These are phyloP conservation scores for Bhutanitis thaidina DNA, from an alignment of 2,888 invertebrate genomes.

Conservation along the genomic window DNA sequence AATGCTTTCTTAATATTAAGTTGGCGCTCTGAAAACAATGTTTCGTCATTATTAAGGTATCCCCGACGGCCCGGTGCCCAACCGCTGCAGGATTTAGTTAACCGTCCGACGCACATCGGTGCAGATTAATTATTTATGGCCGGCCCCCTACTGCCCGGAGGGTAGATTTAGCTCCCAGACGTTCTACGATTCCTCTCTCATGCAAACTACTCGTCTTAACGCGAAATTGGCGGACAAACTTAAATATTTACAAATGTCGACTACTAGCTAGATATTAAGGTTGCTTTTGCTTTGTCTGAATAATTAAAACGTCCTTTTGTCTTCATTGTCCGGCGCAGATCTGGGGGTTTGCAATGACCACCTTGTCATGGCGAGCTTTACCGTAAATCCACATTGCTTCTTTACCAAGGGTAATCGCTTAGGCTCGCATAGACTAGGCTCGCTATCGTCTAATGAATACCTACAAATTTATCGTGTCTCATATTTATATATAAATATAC, in stretches of 20 bases:
- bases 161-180: constrained; percentile 74
- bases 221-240: constrained; percentile 64
- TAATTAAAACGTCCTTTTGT: constrained; percentile 75
- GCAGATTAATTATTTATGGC: constrained; percentile 78
- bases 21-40: constrained; percentile 36
- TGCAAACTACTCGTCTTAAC: constrained; percentile 76
- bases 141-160: constrained; percentile 54
- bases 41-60: constrained; percentile 31
- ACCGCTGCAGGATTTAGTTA: constrained; percentile 64
- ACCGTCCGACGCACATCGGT: constrained; percentile 65
- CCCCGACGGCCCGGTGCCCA: constrained; percentile 35
- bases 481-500: constrained; percentile 5
- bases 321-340: constrained; percentile 71
- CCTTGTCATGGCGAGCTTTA: constrained; percentile 75
- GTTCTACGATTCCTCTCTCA: constrained; percentile 68
- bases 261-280: constrained; percentile 58
- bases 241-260: constrained; percentile 70
- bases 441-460: constrained; percentile 60
- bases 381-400: constrained; percentile 76
- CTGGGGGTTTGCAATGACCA: constrained; percentile 75
- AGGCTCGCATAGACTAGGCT: constrained; percentile 49
- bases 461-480: constrained; percentile 39
- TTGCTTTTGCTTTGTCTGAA: constrained; percentile 65
- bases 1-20: no score
- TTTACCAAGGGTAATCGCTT: constrained; percentile 69